A percentile compares a stretch with the other conserved stretches of the same genome.
These are phyloP conservation scores for Zaprionus ornatus DNA, from an alignment of 1,140 invertebrate species.

Conservation along the genomic window DNA sequence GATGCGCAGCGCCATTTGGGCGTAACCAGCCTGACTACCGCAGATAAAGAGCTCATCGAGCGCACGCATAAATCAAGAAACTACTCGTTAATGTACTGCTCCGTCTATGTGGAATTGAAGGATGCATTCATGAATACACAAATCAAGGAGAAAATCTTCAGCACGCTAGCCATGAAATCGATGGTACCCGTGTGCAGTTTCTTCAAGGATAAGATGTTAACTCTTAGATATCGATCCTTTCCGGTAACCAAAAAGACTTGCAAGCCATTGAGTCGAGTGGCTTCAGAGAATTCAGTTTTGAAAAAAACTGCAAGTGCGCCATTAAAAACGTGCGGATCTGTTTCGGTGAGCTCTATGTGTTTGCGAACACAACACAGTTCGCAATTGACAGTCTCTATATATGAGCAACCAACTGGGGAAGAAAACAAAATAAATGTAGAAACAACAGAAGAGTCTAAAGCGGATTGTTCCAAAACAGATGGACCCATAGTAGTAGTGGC, in stretches of 20 bases:
- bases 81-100: neutral
- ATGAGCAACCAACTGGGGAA: no score
- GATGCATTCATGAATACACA: neutral
- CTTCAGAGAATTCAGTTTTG: neutral
- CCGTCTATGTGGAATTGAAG: neutral
- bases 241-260: neutral
- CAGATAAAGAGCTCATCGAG: neutral
- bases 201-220: neutral
- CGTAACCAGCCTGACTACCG: conserved; percentile 8
- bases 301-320: neutral
- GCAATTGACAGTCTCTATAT: neutral
- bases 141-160: neutral
- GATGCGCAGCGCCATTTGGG: conserved; percentile 6
- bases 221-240: neutral
- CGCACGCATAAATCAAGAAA: neutral
- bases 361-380: neutral
- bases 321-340: neutral
- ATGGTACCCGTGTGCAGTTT: neutral
- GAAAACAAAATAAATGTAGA: neutral
- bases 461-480: neutral
- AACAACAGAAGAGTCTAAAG: neutral
- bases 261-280: neutral
- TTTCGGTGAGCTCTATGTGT: neutral
- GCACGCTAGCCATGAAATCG: neutral
- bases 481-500: rapidly evolving